A percentile compares a stretch with the other conserved stretches of the same genome.
These are phyloP conservation scores for Strigamia transsilvanica DNA, from an alignment of 2,888 invertebrate species.

Conservation along the genomic window DNA sequence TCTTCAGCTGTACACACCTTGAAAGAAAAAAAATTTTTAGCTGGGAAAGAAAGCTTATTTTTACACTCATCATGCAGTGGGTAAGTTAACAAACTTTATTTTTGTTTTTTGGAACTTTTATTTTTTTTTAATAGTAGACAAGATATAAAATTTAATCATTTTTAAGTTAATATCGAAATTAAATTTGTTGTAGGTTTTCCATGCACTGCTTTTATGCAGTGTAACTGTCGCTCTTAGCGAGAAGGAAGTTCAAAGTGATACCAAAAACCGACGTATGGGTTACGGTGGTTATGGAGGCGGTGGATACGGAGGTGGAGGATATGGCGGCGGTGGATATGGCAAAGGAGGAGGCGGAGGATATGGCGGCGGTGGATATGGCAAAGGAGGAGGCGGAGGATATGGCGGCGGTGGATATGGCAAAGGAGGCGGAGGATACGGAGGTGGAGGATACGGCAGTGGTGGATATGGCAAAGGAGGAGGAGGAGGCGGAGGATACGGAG, in stretches of 20 bases:
- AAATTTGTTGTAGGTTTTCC: neutral
- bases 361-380: neutral
- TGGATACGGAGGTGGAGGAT: constrained; percentile 45
- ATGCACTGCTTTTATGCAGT: constrained; percentile 18
- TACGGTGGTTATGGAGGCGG: constrained; percentile 1
- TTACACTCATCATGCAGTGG: neutral
- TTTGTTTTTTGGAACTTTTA: too few relatives aligned
- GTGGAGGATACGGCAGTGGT: constrained; percentile 10
- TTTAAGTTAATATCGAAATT: too few relatives aligned
- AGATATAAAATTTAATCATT: too few relatives aligned
- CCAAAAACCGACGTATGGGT: constrained; percentile 18
- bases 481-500: constrained; percentile 20
- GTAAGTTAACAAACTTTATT: neutral
- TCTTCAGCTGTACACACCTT: neutral
- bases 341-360: constrained; percentile 39
- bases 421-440: neutral
- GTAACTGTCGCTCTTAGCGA: neutral
- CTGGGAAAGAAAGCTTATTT: neutral
- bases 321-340: constrained; percentile 38
- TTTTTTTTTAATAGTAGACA: too few relatives aligned
- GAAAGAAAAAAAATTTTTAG: neutral
- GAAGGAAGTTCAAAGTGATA: constrained; percentile 18
- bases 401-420: neutral
- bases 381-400: neutral
- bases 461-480: constrained; percentile 26